Evolutionary conservation across 2,113 vertebrate genomes (phyloP), one percentile per base, ranked within the genome.

Genomic region (Cyprichromis sp.): DNA sequence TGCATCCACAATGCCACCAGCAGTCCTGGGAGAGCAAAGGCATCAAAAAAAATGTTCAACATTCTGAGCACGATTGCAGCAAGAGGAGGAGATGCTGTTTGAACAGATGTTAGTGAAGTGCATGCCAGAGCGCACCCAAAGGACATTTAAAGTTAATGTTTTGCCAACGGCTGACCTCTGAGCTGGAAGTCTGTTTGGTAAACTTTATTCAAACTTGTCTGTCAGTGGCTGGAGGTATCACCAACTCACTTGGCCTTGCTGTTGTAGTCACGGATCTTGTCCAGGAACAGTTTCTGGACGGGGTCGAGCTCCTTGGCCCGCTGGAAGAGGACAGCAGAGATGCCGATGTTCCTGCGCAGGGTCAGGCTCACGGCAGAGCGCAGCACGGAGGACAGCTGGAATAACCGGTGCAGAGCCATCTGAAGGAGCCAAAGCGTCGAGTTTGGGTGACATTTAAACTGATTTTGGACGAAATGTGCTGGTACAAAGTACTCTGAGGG

Each of bases 251-350:
- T 97, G 97, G 98, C 97, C 94, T 98, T 99, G 16, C 87, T 88
- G 86, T 85, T 97, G 93, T 99, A 99, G 83, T 99, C 98, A 13
- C 97, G 97, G 91, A 99, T 98, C 96, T 99, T 99, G 94, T 99
- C 99, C 92, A 99, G 47, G 73, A 99, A 99, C 26, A 99, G 96
- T 76, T 98, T 99, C 96, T 99, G 98, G 61, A 99, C 83, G 0
- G 99, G 98, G 92, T 99, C 99, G 2, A 99, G 95, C 7, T 98
- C 97, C 80, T 96, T 97, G 1, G 96, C 17, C 92, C 95, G 96
- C 90, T 97, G 98, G 87, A 99, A 97, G 8, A 94, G 86, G 5
- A 99, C 63, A 0, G 98, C 98, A 1, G 98, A 98, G 16, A 98
- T 78, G n/a, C 98, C 98, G 3, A 99, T 91, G 93, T 99, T 99